Conservation (phyloP, 2,888 invertebrate species). For the Callyntrura guangdongensis region DNA sequence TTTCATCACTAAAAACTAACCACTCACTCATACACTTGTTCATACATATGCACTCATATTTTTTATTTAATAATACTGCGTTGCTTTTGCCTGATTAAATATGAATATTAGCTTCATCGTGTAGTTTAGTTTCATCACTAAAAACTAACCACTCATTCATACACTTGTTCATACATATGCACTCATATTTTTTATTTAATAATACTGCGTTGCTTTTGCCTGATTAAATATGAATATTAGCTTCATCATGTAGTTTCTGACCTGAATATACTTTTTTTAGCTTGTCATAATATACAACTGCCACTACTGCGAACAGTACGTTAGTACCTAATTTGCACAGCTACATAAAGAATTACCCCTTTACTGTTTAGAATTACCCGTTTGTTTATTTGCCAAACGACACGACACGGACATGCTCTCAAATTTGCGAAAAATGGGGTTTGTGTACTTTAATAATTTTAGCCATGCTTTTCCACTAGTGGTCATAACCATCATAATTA, state of each 20-base stretch:
- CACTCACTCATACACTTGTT: background rate
- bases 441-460: too few species aligned
- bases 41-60: background rate
- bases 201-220: slow-evolving; percentile 2
- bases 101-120: too few species aligned
- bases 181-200: background rate
- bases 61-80: slow-evolving; percentile 6
- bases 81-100: background rate
- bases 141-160: too few species aligned
- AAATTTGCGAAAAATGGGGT: too few species aligned
- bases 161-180: background rate
- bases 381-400: too few species aligned
- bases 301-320: background rate
- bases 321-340: background rate
- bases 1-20: too few species aligned
- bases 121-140: too few species aligned
- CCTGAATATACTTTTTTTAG: background rate
- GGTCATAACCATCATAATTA: too few species aligned
- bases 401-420: too few species aligned
- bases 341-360: background rate
- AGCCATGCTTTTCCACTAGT: too few species aligned
- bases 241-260: too few species aligned
- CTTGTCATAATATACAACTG: background rate
- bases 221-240: background rate
- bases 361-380: too few species aligned